These are phyloP conservation scores for Corythornis madagascariensis DNA, from an alignment of 2,113 vertebrate genomes.

Conservation along the genomic window DNA sequence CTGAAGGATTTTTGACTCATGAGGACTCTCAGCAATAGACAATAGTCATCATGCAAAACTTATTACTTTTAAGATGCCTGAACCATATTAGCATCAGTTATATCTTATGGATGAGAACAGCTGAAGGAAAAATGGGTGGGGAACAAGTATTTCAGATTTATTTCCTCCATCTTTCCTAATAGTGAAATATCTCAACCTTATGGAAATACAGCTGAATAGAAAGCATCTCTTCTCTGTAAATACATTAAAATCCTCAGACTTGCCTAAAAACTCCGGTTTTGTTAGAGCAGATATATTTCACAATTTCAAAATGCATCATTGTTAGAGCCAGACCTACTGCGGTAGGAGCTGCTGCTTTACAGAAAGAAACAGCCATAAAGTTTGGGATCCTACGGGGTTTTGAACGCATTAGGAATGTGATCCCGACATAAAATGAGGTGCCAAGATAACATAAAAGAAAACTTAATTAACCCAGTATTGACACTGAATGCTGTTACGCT, in stretches of 20 bases:
- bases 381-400: constrained; percentile 65
- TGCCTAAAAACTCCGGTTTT: constrained; percentile 32
- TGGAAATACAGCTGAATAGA: constrained; percentile 45
- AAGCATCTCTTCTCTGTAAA: constrained; percentile 42
- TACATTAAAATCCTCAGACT: constrained; percentile 34
- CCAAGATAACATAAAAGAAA: constrained; percentile 52
- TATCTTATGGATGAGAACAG: constrained; percentile 23
- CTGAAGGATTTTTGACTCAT: constrained; percentile 46
- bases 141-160: constrained; percentile 61
- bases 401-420: constrained; percentile 27
- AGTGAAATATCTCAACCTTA: constrained; percentile 64
- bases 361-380: constrained; percentile 55
- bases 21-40: constrained; percentile 20
- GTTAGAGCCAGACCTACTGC: constrained; percentile 41
- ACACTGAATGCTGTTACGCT: background rate
- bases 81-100: constrained; percentile 22
- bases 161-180: constrained; percentile 56
- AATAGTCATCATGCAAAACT: background rate
- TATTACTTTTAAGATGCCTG: constrained; percentile 4
- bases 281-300: constrained; percentile 50
- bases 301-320: constrained; percentile 31
- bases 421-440: constrained; percentile 39
- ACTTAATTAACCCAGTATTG: constrained; percentile 46
- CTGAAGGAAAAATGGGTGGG: constrained; percentile 52
- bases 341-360: constrained; percentile 36